phyloP scores from a whole-genome alignment of 2,888 invertebrate genomes.

The Nycteola revayana region DNA sequence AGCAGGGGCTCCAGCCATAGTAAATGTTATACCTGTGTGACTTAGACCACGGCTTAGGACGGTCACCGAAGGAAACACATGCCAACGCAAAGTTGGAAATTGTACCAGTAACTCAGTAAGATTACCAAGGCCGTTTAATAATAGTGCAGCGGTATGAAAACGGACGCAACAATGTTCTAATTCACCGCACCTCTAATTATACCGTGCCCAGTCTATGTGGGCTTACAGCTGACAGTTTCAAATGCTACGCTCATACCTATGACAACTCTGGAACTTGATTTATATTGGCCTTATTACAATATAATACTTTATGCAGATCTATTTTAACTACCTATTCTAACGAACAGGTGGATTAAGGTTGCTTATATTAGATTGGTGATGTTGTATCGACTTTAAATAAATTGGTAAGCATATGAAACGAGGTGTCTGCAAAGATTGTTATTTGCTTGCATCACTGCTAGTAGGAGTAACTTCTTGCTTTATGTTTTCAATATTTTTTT shows the following conservation, averaged over 20 bases:
- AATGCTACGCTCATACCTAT: constrained; percentile 36
- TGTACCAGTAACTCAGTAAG: constrained; percentile 47
- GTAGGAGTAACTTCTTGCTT: too few species aligned
- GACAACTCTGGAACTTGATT: constrained; percentile 26
- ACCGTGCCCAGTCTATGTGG: constrained; percentile 43
- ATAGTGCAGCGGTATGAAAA: constrained; percentile 58
- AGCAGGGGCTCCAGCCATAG: too few species aligned
- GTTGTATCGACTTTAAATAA: too few species aligned
- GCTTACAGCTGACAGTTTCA: constrained; percentile 49
- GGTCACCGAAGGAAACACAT: too few species aligned
- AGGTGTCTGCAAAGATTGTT: too few species aligned
- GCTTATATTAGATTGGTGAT: not conserved
- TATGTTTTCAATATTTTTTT: too few species aligned
- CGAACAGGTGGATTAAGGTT: constrained; percentile 16
- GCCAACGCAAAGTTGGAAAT: too few species aligned
- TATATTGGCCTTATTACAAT: constrained; percentile 25
- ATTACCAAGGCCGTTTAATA: constrained; percentile 62
- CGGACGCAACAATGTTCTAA: constrained; percentile 57
- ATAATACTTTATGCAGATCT: constrained; percentile 8
- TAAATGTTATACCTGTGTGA: too few species aligned
- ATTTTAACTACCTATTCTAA: constrained; percentile 7
- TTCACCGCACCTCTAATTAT: constrained; percentile 57
- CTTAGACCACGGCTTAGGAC: too few species aligned
- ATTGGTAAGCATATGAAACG: too few species aligned
- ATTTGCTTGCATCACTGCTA: too few species aligned